phyloP scores from a whole-genome alignment of 2,888 invertebrate species.

The Pammene fasciana region DNA sequence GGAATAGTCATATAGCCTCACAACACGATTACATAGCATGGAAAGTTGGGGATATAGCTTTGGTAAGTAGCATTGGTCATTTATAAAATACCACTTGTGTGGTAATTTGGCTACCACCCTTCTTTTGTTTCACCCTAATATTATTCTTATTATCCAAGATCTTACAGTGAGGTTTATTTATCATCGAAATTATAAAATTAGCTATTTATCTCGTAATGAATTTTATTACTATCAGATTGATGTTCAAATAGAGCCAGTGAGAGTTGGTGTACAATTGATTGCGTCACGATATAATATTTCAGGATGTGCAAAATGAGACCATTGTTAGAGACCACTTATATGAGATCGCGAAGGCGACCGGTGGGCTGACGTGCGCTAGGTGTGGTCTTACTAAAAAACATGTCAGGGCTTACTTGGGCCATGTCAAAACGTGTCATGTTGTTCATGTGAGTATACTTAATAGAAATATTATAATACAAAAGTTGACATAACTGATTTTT shows the following conservation, averaged over 20 bases:
- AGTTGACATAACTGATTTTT: too few species aligned
- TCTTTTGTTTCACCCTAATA: not conserved
- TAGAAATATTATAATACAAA: too few species aligned
- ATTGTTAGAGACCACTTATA: constrained; percentile 40
- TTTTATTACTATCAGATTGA: too few species aligned
- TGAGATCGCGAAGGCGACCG: constrained; percentile 30
- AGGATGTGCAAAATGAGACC: constrained; percentile 45
- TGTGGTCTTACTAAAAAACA: constrained; percentile 46
- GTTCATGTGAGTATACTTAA: constrained; percentile 1
- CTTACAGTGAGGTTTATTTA: too few species aligned
- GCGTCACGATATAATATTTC: not conserved
- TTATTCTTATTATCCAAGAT: not conserved
- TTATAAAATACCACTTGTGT: too few species aligned
- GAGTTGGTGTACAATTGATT: not conserved
- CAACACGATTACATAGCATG: constrained; percentile 65
- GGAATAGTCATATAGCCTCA: constrained; percentile 57
- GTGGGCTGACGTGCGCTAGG: constrained; percentile 48
- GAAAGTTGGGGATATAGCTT: constrained; percentile 55
- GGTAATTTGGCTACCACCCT: too few species aligned
- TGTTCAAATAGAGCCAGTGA: too few species aligned
- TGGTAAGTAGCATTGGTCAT: constrained; percentile 47
- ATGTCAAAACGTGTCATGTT: constrained; percentile 41
- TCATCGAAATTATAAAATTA: too few species aligned
- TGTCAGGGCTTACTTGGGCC: constrained; percentile 43
- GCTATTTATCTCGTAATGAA: too few species aligned